Percentiles rank a stretch among this genome's conserved stretches.
Conservation (phyloP, 2,113 vertebrate genomes). For the Lepus timidus region DNA sequence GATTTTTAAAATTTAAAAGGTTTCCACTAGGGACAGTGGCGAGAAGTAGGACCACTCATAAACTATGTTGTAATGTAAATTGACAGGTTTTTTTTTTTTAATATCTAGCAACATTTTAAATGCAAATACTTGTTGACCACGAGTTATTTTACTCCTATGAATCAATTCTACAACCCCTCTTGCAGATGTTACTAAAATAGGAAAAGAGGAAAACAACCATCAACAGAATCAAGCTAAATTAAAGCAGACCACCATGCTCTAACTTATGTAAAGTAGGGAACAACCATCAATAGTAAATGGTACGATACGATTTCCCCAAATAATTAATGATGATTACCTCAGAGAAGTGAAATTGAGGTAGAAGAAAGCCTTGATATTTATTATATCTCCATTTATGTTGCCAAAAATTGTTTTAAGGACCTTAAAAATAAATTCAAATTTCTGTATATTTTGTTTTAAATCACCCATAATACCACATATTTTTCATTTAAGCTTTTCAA, state of each 20-base stretch:
- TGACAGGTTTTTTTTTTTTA: neutral
- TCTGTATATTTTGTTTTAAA: neutral
- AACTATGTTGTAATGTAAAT: neutral
- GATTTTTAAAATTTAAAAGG: neutral
- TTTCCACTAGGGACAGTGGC: neutral
- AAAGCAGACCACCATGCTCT: neutral
- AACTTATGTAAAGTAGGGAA: neutral
- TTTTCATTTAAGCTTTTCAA: neutral
- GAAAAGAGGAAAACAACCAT: neutral
- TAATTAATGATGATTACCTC: neutral
- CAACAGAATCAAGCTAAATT: neutral
- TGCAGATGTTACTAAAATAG: neutral
- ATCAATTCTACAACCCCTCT: neutral
- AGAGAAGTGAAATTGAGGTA: neutral
- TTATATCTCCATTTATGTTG: neutral
- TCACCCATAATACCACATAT: neutral
- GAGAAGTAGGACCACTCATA: neutral
- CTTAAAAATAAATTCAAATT: conserved; percentile 30
- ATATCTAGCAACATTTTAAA: neutral
- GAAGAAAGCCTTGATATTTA: neutral
- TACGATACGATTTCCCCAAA: neutral
- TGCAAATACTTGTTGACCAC: neutral
- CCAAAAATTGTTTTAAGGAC: neutral
- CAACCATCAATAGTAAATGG: neutral
- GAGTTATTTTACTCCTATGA: neutral